Evolutionary conservation across 2,113 vertebrate species (phyloP).

Genomic region (Alces alces): DNA sequence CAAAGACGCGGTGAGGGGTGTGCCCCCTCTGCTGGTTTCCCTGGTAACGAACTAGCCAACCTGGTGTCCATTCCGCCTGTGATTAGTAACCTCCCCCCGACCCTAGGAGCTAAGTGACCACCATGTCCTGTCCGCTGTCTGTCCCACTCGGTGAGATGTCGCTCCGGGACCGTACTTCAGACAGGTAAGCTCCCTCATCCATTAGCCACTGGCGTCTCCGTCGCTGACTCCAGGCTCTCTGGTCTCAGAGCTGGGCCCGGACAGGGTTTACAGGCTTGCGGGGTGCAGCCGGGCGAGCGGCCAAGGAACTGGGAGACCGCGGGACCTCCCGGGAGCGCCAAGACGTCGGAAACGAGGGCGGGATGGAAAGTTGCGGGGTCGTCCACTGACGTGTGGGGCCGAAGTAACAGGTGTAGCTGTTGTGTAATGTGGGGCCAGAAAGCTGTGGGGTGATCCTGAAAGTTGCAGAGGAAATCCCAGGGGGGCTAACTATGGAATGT

Average conservation of each 20-base stretch:
- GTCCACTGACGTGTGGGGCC: too few relatives aligned
- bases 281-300: neutral
- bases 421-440: neutral
- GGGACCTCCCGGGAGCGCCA: neutral
- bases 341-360: fast-evolving
- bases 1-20: neutral
- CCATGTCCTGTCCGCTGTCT: neutral
- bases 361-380: neutral
- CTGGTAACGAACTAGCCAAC: neutral
- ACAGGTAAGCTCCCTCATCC: neutral
- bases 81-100: neutral
- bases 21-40: neutral
- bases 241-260: neutral
- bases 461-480: neutral
- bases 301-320: neutral
- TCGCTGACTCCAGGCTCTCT: neutral
- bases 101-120: neutral
- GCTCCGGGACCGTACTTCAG: neutral
- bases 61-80: neutral
- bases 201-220: neutral
- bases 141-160: neutral
- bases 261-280: neutral
- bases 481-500: neutral
- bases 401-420: too few relatives aligned
- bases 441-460: neutral